phyloP scores from a whole-genome alignment of 2,888 invertebrate genomes.

The Oeneis ivallda region DNA sequence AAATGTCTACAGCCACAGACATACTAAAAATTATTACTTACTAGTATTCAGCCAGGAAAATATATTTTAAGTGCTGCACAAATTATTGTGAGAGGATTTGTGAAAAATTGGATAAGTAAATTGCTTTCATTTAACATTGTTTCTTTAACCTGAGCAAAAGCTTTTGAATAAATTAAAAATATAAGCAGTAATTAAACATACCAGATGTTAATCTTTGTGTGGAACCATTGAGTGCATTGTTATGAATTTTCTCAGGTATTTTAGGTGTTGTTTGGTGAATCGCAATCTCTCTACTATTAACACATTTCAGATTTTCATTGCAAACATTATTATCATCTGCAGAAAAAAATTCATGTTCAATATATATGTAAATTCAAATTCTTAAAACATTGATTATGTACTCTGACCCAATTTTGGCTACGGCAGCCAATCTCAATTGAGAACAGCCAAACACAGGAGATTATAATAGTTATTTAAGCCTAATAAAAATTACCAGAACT shows the following conservation, averaged over 20 bases:
- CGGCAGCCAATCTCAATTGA: too few relatives aligned
- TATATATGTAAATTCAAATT: neutral
- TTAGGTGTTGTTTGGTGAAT: constrained; percentile 61
- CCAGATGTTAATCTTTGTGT: constrained; percentile 71
- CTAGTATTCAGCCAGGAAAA: neutral
- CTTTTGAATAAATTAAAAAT: constrained; percentile 4
- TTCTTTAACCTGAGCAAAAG: neutral
- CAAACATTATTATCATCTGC: constrained; percentile 74
- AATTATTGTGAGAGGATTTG: neutral
- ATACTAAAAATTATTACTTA: too few relatives aligned
- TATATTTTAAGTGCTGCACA: constrained; percentile 1
- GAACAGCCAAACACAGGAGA: too few relatives aligned
- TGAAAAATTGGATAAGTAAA: constrained; percentile 1
- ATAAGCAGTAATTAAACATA: constrained; percentile 56
- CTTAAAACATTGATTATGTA: neutral
- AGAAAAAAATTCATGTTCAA: constrained; percentile 54
- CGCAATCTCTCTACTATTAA: constrained; percentile 56
- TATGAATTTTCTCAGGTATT: constrained; percentile 64
- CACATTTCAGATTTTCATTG: constrained; percentile 73
- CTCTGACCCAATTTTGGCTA: too few relatives aligned
- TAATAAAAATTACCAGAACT: too few relatives aligned
- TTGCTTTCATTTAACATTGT: constrained; percentile 5
- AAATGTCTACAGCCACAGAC: too few relatives aligned
- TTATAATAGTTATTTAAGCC: neutral
- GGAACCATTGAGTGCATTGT: constrained; percentile 70